Evolutionary conservation across 2,797 vertebrate genomes (phyloP), one percentile per base, ranked within the genome.

Genomic region (Merluccius polli): DNA sequence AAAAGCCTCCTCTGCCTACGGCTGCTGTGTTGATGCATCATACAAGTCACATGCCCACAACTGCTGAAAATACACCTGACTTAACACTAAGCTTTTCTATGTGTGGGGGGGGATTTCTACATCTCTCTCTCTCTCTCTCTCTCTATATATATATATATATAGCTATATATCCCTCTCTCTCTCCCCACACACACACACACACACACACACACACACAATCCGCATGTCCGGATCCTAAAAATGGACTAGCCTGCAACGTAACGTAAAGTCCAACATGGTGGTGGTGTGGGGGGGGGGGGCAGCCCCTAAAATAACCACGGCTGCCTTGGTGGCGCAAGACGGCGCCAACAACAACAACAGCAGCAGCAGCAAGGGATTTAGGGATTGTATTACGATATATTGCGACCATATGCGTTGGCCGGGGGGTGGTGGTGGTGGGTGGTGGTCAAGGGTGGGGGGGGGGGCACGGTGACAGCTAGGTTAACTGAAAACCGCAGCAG

Each of bases 241-340:
- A 86, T 79, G 85, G 84, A 87, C 75, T 75, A 76, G 77, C 48
- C 41, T 71, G 59, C 24, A 24, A 24, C 75, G 78, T 68, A 73
- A 52, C 33, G 78, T 72, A 74, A 48, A 79, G 29, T 75, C 44
- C 75, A 78, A 78, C 70, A 83, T 72, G 76, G 65, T 59, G 79
- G 44, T 52, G n/a, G 33, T 35, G 33, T 35, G 33, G 33, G 33
- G 33, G 33, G 36, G 5, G 36, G 24, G 76, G 71, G 52, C 77
- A 30, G 67, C 71, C 79, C 89, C 78, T 78, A 88, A 90, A 90
- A 91, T 89, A 91, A 85, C 79, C 79, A 41, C 9, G 65, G n/a
- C 8, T 31, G 11, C 15, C 44, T 21, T 35, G 1, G 0, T 30
- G n/a, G n/a, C n/a, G 63, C 52, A 8, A 29, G 27, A n/a, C n/a